phyloP scores from a whole-genome alignment of 2,888 invertebrate genomes.

The Ophion ellenae region DNA sequence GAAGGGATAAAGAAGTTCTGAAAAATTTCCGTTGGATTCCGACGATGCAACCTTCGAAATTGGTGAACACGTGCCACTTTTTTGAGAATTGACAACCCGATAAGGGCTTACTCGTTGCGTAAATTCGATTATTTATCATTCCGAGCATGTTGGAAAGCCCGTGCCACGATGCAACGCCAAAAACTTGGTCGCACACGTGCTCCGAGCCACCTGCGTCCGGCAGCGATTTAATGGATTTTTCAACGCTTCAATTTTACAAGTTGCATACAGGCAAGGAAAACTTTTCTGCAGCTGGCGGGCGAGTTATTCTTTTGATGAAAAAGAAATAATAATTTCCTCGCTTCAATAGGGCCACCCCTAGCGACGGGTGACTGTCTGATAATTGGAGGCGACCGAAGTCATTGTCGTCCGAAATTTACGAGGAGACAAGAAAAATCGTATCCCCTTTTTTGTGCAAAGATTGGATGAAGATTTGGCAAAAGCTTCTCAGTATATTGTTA shows the following conservation, averaged over 20 bases:
- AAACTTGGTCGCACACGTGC: constrained; percentile 33
- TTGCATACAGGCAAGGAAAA: constrained; percentile 23
- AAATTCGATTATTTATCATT: constrained; percentile 16
- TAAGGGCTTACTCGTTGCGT: not conserved
- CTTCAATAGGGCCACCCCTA: not conserved
- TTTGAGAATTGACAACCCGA: not conserved
- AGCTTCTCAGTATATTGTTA: no score
- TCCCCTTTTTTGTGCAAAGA: no score
- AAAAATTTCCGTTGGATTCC: not conserved
- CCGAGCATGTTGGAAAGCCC: constrained; percentile 2
- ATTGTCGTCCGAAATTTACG: no score
- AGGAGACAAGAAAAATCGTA: no score
- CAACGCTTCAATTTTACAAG: constrained; percentile 25
- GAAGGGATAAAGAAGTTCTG: not conserved
- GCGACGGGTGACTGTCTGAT: not conserved
- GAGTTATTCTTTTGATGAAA: constrained; percentile 13
- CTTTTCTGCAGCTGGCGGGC: constrained; percentile 42
- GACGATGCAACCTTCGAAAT: not conserved
- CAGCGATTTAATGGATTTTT: constrained; percentile 42
- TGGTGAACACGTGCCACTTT: not conserved
- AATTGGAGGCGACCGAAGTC: not conserved
- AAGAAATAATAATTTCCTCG: constrained; percentile 10
- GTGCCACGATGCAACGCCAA: constrained; percentile 15
- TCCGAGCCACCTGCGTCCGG: constrained; percentile 43
- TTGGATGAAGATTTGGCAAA: no score